Conservation (phyloP, 2,888 invertebrate species). For the Eretmocerus hayati region DNA sequence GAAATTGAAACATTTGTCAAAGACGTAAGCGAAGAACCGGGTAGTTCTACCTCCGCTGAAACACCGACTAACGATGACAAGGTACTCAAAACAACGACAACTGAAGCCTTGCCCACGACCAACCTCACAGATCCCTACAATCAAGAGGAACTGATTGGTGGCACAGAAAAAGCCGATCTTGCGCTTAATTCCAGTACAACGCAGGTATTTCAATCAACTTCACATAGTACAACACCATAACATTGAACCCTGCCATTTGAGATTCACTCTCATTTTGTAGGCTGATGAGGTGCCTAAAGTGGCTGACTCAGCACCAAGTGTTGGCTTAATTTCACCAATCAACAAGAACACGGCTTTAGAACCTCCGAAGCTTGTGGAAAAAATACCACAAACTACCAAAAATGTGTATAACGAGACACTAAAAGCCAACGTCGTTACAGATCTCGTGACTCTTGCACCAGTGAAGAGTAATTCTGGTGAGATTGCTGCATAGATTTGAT, state of each 20-base stretch:
- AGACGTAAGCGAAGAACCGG: slow-evolving; percentile 6
- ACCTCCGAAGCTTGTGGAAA: no score
- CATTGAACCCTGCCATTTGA: no score
- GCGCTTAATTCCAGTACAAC: no score
- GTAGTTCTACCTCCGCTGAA: background rate
- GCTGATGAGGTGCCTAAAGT: no score
- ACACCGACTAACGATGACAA: slow-evolving; percentile 26
- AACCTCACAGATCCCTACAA: slow-evolving; percentile 29
- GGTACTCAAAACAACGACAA: slow-evolving; percentile 26
- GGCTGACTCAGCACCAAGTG: no score
- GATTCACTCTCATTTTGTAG: no score
- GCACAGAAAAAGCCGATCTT: slow-evolving; percentile 9
- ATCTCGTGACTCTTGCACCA: slow-evolving; percentile 62
- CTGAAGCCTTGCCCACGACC: slow-evolving; percentile 32
- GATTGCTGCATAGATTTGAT: no score
- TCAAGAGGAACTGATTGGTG: slow-evolving; percentile 27
- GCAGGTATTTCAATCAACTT: no score
- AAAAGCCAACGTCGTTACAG: slow-evolving; percentile 37
- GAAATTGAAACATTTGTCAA: slow-evolving; percentile 27
- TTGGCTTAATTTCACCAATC: no score
- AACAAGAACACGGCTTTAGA: no score
- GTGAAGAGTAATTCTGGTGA: slow-evolving; percentile 64
- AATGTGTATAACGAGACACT: slow-evolving; percentile 39
- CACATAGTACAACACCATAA: no score
- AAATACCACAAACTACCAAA: slow-evolving; percentile 24